phyloP scores from a whole-genome alignment of 2,888 invertebrate genomes.

The Leucophenga maculata region DNA sequence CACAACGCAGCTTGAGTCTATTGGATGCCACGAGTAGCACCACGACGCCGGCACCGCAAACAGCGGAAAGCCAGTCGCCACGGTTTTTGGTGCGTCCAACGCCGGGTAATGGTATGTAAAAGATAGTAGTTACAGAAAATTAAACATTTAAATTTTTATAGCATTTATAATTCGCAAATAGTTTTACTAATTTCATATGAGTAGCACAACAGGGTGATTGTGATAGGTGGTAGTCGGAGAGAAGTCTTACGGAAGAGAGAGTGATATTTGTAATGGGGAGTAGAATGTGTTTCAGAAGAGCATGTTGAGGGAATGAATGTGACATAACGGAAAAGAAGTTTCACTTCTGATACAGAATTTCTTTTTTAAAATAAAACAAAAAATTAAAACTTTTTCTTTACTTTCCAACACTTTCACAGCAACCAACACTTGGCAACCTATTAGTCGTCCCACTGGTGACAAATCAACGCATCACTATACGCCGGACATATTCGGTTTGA shows the following conservation, averaged over 20 bases:
- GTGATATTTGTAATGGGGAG: no score
- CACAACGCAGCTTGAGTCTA: neutral
- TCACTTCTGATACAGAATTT: no score
- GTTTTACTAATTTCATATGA: no score
- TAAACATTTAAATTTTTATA: neutral
- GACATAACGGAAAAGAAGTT: no score
- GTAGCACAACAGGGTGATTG: no score
- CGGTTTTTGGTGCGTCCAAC: slow-evolving; percentile 76
- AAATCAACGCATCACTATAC: slow-evolving; percentile 51
- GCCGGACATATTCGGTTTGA: slow-evolving; percentile 73
- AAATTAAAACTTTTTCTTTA: slow-evolving; percentile 31
- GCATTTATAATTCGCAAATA: no score
- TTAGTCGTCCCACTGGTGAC: neutral
- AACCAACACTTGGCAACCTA: neutral
- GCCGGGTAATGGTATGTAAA: slow-evolving; percentile 70
- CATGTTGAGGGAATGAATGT: no score
- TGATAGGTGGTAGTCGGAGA: no score
- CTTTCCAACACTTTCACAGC: neutral
- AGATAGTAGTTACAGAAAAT: no score
- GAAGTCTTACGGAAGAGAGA: no score
- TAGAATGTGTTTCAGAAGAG: no score
- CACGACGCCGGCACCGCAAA: slow-evolving; percentile 37
- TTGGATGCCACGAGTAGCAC: slow-evolving; percentile 28
- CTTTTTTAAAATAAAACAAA: no score
- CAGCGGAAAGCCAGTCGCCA: slow-evolving; percentile 51